phyloP scores from a whole-genome alignment of 1,140 invertebrate genomes.

The Bilobella aurantiaca region DNA sequence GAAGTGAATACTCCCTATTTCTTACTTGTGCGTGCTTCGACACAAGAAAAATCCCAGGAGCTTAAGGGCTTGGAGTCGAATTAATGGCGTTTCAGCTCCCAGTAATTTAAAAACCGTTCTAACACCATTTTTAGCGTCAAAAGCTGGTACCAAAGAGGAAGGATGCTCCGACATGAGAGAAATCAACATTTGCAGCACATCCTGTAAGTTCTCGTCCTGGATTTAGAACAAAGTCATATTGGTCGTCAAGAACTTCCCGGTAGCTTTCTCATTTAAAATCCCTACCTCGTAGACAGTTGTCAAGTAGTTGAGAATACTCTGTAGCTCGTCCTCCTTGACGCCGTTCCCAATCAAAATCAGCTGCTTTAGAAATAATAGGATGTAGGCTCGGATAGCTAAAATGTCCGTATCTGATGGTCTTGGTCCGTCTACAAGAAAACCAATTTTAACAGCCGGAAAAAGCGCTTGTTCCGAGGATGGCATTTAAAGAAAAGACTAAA shows the following conservation, averaged over 20 bases:
- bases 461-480: too few relatives aligned
- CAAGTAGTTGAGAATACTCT: conserved; percentile 95
- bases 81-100: conserved; percentile 79
- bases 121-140: conserved; percentile 93
- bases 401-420: conserved; percentile 88
- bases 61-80: conserved; percentile 89
- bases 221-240: conserved; percentile 35
- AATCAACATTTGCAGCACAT: conserved; percentile 93
- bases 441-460: too few relatives aligned
- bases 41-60: conserved; percentile 89
- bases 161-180: conserved; percentile 96
- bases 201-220: conserved; percentile 95
- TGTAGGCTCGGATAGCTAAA: conserved; percentile 83
- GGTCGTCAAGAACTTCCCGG: conserved; percentile 52
- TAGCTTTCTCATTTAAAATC: conserved; percentile 51
- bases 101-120: conserved; percentile 93
- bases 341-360: conserved; percentile 93
- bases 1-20: not conserved
- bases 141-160: conserved; percentile 95
- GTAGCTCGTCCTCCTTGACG: conserved; percentile 95
- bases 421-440: conserved; percentile 65
- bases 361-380: conserved; percentile 90
- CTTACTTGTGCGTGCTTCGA: conserved; percentile 87
- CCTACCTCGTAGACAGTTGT: conserved; percentile 88
- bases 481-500: too few relatives aligned